Evolutionary conservation across 1,140 invertebrate species (phyloP).

Genomic region (Hirudo medicinalis): DNA sequence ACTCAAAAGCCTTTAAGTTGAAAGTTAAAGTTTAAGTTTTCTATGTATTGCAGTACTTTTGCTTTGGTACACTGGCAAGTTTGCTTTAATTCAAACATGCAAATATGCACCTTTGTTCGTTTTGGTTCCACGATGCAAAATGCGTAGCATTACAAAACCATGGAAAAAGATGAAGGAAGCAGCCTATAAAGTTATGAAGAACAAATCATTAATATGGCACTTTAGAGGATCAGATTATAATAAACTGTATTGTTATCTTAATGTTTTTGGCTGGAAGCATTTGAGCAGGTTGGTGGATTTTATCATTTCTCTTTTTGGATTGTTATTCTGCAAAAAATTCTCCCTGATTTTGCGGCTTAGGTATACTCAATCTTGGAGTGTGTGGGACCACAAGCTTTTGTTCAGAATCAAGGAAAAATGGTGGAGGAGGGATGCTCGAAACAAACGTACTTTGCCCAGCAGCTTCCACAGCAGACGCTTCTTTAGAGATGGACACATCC

Average conservation of each 20-base stretch:
- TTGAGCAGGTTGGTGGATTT: background rate
- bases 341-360: no score
- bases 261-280: slow-evolving; percentile 9
- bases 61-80: slow-evolving; percentile 8
- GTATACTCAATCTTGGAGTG: no score
- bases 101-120: background rate
- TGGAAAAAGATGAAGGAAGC: slow-evolving; percentile 10
- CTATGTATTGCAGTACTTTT: background rate
- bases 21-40: background rate
- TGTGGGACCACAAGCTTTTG: no score
- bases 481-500: no score
- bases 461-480: no score
- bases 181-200: slow-evolving; percentile 4
- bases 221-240: background rate
- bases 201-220: background rate
- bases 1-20: background rate
- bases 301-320: no score
- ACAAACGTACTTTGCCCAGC: no score
- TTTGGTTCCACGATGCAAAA: background rate
- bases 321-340: no score
- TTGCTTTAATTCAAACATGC: slow-evolving; percentile 2
- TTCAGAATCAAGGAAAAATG: no score
- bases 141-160: background rate
- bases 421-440: no score
- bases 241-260: background rate